A percentile compares a stretch with the other conserved stretches of the same genome.
Conservation (phyloP, 2,113 vertebrate species). For the Sinocyclocheilus anophthalmus region DNA sequence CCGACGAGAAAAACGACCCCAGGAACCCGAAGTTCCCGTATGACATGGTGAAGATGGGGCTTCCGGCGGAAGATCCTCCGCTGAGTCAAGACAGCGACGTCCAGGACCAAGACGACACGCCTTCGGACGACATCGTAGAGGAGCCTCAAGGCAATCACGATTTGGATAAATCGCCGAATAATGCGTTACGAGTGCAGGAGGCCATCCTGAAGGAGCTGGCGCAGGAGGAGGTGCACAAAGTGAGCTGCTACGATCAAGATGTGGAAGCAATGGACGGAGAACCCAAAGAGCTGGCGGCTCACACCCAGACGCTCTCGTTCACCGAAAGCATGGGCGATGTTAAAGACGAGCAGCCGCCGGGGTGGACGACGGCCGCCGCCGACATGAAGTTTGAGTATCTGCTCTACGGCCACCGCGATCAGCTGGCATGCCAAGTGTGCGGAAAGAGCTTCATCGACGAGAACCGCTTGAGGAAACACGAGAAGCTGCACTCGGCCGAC, state of each 20-base stretch:
- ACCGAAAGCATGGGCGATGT: slow-evolving; percentile 92
- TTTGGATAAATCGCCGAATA: slow-evolving; percentile 83
- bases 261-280: slow-evolving; percentile 91
- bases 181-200: slow-evolving; percentile 90
- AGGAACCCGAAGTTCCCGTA: slow-evolving; percentile 81
- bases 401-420: slow-evolving; percentile 94
- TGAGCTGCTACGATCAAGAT: slow-evolving; percentile 95
- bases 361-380: slow-evolving; percentile 82
- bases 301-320: slow-evolving; percentile 90
- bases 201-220: slow-evolving; percentile 95
- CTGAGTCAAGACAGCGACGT: slow-evolving; percentile 83
- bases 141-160: slow-evolving; percentile 84
- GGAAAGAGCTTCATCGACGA: slow-evolving; percentile 92
- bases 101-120: slow-evolving; percentile 90
- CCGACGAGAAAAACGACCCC: slow-evolving; percentile 79
- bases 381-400: slow-evolving; percentile 99
- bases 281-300: slow-evolving; percentile 84
- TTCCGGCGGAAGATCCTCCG: slow-evolving; percentile 79
- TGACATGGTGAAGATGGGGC: slow-evolving; percentile 81
- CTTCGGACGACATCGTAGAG: slow-evolving; percentile 83
- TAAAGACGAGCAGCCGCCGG: slow-evolving; percentile 85
- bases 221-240: slow-evolving; percentile 95
- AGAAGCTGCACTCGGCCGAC: slow-evolving; percentile 94
- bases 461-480: slow-evolving; percentile 89
- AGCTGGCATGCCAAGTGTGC: slow-evolving; percentile 89